Evolutionary conservation across 2,797 vertebrate species (phyloP).

Genomic region (Parauchenoglanis punctatus): DNA sequence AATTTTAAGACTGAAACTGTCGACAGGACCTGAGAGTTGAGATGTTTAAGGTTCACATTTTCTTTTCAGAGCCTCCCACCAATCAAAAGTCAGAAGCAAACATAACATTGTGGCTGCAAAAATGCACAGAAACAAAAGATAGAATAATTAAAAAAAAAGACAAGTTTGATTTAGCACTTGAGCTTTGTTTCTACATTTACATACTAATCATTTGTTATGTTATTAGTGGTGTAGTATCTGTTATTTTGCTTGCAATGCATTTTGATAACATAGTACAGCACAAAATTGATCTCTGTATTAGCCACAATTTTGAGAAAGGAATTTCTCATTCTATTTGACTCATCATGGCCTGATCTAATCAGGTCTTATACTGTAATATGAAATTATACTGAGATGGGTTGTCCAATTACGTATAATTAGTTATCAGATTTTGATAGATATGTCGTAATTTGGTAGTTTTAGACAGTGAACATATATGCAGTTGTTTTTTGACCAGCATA

Average conservation of each 20-base stretch:
- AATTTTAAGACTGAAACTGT: not conserved
- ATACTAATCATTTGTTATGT: not conserved
- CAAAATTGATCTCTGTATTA: not conserved
- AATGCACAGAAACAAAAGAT: not conserved
- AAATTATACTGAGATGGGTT: not conserved
- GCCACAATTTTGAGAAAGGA: not conserved
- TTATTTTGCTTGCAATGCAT: not conserved
- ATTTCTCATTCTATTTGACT: not conserved
- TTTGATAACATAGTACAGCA: not conserved
- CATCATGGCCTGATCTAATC: not conserved
- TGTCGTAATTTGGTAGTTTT: not conserved
- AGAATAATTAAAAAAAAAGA: not conserved
- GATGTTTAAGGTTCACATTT: not conserved
- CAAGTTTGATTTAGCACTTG: not conserved
- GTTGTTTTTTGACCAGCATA: not conserved
- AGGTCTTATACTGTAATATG: not conserved
- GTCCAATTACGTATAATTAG: not conserved
- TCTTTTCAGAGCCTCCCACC: not conserved
- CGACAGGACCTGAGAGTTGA: not conserved
- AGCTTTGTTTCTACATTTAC: not conserved
- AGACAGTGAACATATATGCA: not conserved
- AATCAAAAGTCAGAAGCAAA: not conserved
- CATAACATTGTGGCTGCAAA: not conserved
- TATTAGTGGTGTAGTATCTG: not conserved
- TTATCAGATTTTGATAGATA: not conserved